Evolutionary conservation across 2,888 invertebrate genomes (phyloP).

Genomic region (Dynastes tityus): DNA sequence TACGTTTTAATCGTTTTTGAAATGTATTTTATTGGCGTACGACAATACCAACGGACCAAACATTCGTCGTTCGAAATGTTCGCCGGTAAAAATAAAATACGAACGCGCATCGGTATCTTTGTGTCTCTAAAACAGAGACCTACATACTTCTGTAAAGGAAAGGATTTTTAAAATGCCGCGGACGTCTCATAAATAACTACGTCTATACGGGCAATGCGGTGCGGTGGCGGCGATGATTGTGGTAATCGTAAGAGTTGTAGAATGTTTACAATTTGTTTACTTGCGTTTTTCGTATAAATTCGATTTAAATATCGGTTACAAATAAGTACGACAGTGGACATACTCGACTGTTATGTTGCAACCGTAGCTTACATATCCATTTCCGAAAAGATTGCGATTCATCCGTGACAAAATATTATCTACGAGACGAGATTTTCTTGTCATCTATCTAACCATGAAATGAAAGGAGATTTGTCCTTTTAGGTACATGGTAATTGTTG

Average conservation of each 20-base stretch:
- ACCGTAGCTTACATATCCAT: neutral
- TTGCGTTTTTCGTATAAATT: neutral
- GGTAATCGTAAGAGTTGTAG: neutral
- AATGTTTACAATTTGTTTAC: constrained; percentile 11
- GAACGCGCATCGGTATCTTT: constrained; percentile 50
- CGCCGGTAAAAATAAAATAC: constrained; percentile 51
- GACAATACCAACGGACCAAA: neutral
- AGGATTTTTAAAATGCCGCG: constrained; percentile 31
- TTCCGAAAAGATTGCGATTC: no score
- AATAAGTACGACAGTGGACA: neutral
- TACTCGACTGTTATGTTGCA: neutral
- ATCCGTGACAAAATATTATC: no score
- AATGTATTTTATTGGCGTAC: neutral
- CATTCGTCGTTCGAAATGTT: constrained; percentile 23
- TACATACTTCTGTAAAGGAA: constrained; percentile 16
- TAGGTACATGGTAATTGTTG: no score
- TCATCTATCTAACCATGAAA: no score
- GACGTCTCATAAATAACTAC: constrained; percentile 27
- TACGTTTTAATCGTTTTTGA: neutral
- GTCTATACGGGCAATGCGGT: neutral
- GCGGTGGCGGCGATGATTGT: no score
- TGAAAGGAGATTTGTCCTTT: no score
- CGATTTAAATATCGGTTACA: neutral
- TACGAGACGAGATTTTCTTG: no score
- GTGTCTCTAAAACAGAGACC: constrained; percentile 49